These are phyloP conservation scores for Phenganax subtilis DNA, from an alignment of 92 coral and sea anemone species.

Conservation along the genomic window DNA sequence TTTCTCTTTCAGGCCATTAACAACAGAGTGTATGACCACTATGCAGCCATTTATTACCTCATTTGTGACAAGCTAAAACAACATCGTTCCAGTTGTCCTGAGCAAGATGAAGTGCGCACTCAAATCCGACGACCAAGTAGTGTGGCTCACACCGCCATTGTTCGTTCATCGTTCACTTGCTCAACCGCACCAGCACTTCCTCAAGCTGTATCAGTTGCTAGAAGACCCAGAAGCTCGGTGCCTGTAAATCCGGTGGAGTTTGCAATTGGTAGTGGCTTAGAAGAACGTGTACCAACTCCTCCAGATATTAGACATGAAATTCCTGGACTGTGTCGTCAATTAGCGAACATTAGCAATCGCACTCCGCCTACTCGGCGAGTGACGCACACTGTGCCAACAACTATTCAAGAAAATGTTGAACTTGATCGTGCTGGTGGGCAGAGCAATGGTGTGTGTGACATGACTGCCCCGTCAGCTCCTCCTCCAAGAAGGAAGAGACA, in stretches of 20 bases:
- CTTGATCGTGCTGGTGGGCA: conserved; percentile 50
- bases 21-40: conserved; percentile 90
- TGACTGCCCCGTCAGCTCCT: conserved; percentile 27
- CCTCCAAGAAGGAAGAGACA: conserved; percentile 74
- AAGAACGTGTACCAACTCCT: conserved; percentile 91
- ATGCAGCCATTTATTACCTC: conserved; percentile 87
- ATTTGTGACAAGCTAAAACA: conserved; percentile 81
- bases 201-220: conserved; percentile 49
- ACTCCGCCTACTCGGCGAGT: conserved; percentile 25
- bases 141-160: conserved; percentile 92
- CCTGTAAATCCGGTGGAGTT: conserved; percentile 79
- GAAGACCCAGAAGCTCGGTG: conserved; percentile 52
- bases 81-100: conserved; percentile 89
- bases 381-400: conserved; percentile 35
- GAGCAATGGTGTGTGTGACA: conserved; percentile 34
- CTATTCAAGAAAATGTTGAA: conserved; percentile 39
- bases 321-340: conserved; percentile 43
- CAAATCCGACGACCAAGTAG: conserved; percentile 96
- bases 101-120: conserved; percentile 72
- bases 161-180: conserved; percentile 53
- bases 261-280: conserved; percentile 74
- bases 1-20: conserved; percentile 59
- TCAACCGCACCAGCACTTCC: conserved; percentile 40
- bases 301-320: conserved; percentile 95
- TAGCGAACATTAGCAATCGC: conserved; percentile 24